Percentiles rank a stretch among this genome's conserved stretches.
These are phyloP conservation scores for Pecten maximus DNA, from an alignment of 2,888 invertebrate genomes.

Conservation along the genomic window DNA sequence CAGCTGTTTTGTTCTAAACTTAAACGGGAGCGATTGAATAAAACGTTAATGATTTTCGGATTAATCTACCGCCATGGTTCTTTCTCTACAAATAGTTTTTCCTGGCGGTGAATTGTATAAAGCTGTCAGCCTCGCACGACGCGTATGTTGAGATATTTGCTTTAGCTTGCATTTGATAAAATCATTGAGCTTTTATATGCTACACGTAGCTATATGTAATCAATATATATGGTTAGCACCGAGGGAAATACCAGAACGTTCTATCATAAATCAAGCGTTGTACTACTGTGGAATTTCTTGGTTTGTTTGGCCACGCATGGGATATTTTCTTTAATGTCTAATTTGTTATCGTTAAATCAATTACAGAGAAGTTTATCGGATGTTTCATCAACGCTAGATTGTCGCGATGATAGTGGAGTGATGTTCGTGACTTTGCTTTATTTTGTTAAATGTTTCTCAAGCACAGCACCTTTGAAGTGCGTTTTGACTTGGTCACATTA, in stretches of 20 bases:
- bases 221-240: background rate
- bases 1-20: background rate
- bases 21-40: background rate
- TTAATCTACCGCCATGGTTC: background rate
- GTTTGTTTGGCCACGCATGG: background rate
- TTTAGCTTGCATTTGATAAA: background rate
- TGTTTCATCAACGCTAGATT: background rate
- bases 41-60: background rate
- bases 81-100: background rate
- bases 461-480: background rate
- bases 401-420: background rate
- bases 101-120: background rate
- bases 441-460: background rate
- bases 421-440: background rate
- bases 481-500: background rate
- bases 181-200: background rate
- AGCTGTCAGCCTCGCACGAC: background rate
- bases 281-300: background rate
- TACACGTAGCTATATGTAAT: background rate
- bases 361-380: background rate
- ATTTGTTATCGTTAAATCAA: slow-evolving; percentile 7
- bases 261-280: background rate
- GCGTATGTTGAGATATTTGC: background rate
- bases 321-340: background rate
- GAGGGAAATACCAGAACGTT: background rate